Evolutionary conservation across 2,888 invertebrate species (phyloP).

Genomic region (Pecten maximus): DNA sequence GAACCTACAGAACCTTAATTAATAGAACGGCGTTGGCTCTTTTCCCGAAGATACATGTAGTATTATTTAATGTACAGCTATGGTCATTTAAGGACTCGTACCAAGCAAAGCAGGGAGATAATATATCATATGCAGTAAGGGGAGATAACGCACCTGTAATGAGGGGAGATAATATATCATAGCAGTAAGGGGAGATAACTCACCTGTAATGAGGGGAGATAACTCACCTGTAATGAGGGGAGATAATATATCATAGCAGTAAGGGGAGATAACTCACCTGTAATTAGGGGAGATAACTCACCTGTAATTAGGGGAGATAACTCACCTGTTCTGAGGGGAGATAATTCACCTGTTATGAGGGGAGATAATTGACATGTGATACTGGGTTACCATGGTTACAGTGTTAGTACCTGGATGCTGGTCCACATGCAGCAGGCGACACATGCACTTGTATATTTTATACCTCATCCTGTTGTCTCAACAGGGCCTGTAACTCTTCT

Average conservation of each 20-base stretch:
- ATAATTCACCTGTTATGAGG: neutral
- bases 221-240: neutral
- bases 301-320: neutral
- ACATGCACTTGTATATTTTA: conserved; percentile 41
- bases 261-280: too few species aligned
- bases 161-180: neutral
- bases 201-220: neutral
- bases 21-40: too few species aligned
- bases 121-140: neutral
- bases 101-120: neutral
- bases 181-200: neutral
- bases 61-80: too few species aligned
- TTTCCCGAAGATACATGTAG: too few species aligned
- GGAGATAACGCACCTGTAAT: neutral
- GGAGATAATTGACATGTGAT: neutral
- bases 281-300: neutral
- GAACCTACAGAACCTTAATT: too few species aligned
- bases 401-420: conserved; percentile 40
- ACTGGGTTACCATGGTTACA: neutral
- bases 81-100: too few species aligned
- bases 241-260: neutral
- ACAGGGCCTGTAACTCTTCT: conserved; percentile 71
- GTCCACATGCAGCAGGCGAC: neutral
- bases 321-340: neutral
- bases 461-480: conserved; percentile 71